phyloP scores from a whole-genome alignment of 2,888 invertebrate genomes.

The Archips crataeganus region DNA sequence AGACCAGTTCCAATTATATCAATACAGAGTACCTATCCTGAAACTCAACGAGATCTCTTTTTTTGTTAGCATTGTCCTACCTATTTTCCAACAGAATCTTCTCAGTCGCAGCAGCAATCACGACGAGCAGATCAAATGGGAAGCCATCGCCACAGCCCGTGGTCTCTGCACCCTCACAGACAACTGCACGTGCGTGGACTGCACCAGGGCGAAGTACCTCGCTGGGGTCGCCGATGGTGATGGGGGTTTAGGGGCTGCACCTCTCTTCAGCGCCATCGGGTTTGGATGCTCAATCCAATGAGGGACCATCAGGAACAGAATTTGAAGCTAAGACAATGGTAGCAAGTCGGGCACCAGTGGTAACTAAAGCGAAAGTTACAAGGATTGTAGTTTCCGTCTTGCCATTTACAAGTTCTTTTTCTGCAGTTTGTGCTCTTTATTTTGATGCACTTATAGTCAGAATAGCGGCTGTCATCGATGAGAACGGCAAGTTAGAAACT shows the following conservation, averaged over 20 bases:
- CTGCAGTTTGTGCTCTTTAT: too few relatives aligned
- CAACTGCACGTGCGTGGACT: constrained; percentile 72
- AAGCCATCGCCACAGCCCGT: constrained; percentile 76
- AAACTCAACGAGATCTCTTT: too few relatives aligned
- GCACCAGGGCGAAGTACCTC: constrained; percentile 64
- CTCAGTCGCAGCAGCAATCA: constrained; percentile 67
- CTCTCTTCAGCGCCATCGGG: constrained; percentile 68
- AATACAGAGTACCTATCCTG: too few relatives aligned
- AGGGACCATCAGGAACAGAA: not conserved
- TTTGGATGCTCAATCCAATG: constrained; percentile 71
- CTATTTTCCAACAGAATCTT: constrained; percentile 62
- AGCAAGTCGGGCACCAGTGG: too few relatives aligned
- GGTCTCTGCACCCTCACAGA: constrained; percentile 77
- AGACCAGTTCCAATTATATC: too few relatives aligned
- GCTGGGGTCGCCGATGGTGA: constrained; percentile 71
- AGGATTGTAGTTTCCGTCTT: too few relatives aligned
- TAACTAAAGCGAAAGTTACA: too few relatives aligned
- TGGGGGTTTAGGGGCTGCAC: constrained; percentile 73
- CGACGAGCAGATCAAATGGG: constrained; percentile 80
- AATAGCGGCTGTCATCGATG: too few relatives aligned
- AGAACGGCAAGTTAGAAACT: too few relatives aligned
- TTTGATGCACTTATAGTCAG: too few relatives aligned
- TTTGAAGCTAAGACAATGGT: too few relatives aligned
- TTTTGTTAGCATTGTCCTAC: not conserved
- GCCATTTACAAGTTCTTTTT: too few relatives aligned